Base-by-base conservation (phyloP, 2,113 vertebrate genomes). In the Datnioides undecimradiatus region DNA sequence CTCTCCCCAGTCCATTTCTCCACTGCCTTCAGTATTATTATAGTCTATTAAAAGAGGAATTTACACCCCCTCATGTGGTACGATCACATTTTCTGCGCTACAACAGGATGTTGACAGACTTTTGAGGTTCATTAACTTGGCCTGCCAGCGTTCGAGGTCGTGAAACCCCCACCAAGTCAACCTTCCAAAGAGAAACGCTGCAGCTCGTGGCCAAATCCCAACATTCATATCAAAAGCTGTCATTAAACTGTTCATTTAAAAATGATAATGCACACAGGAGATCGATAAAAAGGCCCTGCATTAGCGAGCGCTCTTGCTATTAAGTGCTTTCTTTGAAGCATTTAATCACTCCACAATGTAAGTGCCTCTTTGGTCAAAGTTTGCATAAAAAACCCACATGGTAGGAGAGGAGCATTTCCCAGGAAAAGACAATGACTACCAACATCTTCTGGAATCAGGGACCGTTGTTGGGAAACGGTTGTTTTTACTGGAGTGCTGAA, bases 21-120 rank as follows among this genome's bases (percentile, higher is more conserved):
- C 14, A 3, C 27, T 62, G 49, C 21, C 74, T 52, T 62, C 45
- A 40, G 48, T 36, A 25, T 10, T 23, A 73, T 69, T 77, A 66
- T 38, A 66, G 41, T 33, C 40, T 19, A 73, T 80, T 75, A 75
- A 73, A 73, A 73, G 34, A 65, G 57, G 33, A 69, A 76, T 78
- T 73, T 60, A 74, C 31, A 71, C 52, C 63, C 40, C 40, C 25
- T n/a, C n/a, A 27, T 31, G 34, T 8, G n/a, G 29, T 19, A 8
- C 31, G 14, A 41, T 11, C 41, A 64, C 40, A 52, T 66, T 68
- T 21, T 46, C 27, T 31, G 5, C 11, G 59, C 40, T 29, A 33
- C 40, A 78, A 64, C 45, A 59, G 57, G 33, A 0, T 80, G 69
- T 29, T 52, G 68, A 8, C 69, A 70, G 46, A 60, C 54, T 68